These are phyloP conservation scores for Dugesia japonica DNA, from an alignment of 2,888 invertebrate species.

Conservation along the genomic window DNA sequence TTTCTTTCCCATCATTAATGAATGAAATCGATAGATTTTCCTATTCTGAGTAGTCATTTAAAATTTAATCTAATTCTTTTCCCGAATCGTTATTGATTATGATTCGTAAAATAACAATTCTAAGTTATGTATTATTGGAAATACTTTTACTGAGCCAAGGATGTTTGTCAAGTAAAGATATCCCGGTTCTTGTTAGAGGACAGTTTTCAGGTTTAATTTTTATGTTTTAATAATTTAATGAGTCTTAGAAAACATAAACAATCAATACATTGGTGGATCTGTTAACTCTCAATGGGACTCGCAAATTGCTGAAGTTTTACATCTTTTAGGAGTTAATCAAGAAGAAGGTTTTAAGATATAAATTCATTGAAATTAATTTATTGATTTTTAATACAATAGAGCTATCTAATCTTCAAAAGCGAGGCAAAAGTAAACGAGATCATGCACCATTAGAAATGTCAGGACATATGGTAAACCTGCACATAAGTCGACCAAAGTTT, in stretches of 20 bases:
- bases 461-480: background rate
- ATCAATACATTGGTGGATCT: background rate
- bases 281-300: background rate
- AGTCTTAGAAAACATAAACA: background rate
- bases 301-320: background rate
- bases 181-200: background rate
- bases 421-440: background rate
- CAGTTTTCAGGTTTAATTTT: background rate
- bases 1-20: background rate
- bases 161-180: background rate
- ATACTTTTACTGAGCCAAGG: background rate
- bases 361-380: too few species aligned
- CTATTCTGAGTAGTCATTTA: background rate
- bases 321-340: background rate
- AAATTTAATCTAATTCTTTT: background rate
- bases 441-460: background rate
- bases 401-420: background rate
- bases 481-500: background rate
- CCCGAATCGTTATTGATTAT: background rate
- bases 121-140: background rate
- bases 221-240: background rate
- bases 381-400: too few species aligned
- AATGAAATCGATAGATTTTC: background rate
- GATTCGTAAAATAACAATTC: background rate
- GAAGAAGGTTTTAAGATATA: background rate